Conservation (phyloP, 2,888 invertebrate species). For the Helleia helle region DNA sequence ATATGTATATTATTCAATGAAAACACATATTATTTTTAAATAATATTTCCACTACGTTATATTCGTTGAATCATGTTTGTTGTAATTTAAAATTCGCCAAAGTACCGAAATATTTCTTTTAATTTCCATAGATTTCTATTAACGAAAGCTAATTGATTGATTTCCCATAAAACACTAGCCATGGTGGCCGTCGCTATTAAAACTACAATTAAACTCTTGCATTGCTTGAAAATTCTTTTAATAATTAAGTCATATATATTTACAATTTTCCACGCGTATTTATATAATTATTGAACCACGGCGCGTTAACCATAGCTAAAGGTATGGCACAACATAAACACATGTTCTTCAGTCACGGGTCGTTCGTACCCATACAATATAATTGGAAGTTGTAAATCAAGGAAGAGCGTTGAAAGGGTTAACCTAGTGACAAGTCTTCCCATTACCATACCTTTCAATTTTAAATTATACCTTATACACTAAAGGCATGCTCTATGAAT, state of each 20-base stretch:
- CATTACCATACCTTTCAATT: conserved; percentile 2
- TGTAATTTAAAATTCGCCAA: no score
- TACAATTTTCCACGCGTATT: conserved; percentile 15
- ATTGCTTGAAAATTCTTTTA: background rate
- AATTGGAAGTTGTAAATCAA: conserved; percentile 58
- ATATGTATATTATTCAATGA: no score
- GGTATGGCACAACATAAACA: conserved; percentile 19
- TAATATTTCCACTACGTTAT: no score
- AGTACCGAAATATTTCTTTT: no score
- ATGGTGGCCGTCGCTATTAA: background rate
- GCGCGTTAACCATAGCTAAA: conserved; percentile 15
- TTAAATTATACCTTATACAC: background rate
- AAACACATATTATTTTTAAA: no score
- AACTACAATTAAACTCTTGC: background rate
- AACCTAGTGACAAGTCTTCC: conserved; percentile 31
- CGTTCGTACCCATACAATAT: conserved; percentile 26
- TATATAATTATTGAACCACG: conserved; percentile 16
- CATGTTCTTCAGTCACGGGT: conserved; percentile 20
- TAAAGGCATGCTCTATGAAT: no score
- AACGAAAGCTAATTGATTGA: no score
- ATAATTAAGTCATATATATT: conserved; percentile 8
- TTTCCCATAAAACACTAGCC: no score
- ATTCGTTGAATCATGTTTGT: no score
- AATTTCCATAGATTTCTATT: no score
- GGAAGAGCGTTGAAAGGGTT: conserved; percentile 54